Evolutionary conservation across 2,113 vertebrate species (phyloP).

Genomic region (Archocentrus centrarchus): DNA sequence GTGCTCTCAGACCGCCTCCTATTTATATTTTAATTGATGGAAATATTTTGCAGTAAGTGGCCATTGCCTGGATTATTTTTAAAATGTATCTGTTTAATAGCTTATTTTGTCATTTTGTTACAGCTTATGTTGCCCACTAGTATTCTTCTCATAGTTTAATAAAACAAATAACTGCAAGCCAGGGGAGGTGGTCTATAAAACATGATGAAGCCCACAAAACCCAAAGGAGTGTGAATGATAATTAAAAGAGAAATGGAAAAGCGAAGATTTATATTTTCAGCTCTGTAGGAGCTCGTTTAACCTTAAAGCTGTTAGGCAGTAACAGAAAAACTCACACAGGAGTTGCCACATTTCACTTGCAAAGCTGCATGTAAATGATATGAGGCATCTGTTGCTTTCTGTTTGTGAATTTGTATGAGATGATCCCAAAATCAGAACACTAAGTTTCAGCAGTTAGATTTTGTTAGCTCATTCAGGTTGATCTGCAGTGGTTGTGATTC

Average conservation of each 20-base stretch:
- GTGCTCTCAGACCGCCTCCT: too few species aligned
- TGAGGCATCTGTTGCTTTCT: not conserved
- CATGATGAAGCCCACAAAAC: slow-evolving; percentile 21
- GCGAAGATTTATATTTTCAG: not conserved
- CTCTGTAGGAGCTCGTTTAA: not conserved
- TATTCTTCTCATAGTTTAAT: not conserved
- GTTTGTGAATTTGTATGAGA: not conserved
- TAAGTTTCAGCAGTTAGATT: not conserved
- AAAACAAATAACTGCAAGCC: not conserved
- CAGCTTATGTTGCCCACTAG: too few species aligned
- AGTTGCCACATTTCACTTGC: not conserved
- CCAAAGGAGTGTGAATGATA: not conserved
- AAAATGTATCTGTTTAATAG: not conserved
- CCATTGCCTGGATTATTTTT: not conserved
- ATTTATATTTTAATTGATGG: not conserved
- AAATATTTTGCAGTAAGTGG: not conserved
- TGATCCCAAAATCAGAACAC: not conserved
- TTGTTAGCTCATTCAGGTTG: not conserved
- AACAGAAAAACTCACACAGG: not conserved
- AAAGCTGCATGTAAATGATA: not conserved
- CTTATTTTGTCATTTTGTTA: not conserved
- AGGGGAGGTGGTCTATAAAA: not conserved
- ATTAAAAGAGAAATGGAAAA: not conserved
- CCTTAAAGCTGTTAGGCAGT: not conserved
- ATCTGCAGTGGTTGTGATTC: not conserved